These are phyloP conservation scores for Portevinia maculata DNA, from an alignment of 2,888 invertebrate genomes.

Conservation along the genomic window DNA sequence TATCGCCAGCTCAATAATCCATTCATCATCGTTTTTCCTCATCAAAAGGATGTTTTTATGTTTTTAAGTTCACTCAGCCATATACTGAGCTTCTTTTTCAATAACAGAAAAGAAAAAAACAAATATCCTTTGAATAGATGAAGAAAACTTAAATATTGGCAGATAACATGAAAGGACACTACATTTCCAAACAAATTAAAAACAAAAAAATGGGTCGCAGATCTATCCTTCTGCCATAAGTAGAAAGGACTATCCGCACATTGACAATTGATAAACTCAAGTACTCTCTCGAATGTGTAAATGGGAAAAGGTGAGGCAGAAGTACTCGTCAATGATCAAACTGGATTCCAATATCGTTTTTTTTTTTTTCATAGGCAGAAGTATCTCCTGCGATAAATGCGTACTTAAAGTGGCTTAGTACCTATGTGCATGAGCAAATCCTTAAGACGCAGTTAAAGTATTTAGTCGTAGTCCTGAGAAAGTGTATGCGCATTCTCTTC, in stretches of 20 bases:
- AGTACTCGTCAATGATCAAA: conserved; percentile 43
- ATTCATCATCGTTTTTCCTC: conserved; percentile 62
- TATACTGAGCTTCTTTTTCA: conserved; percentile 1
- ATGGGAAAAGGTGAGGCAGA: too few species aligned
- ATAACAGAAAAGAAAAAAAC: not conserved
- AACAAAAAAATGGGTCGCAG: conserved; percentile 32
- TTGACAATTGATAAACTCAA: conserved; percentile 45
- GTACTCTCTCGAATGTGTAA: conserved; percentile 25
- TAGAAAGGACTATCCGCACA: conserved; percentile 3
- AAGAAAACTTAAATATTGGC: conserved; percentile 68
- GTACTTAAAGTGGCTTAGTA: too few species aligned
- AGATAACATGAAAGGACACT: conserved; percentile 68
- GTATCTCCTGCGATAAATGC: conserved; percentile 42
- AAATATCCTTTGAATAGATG: conserved; percentile 34
- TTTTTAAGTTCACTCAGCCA: conserved; percentile 56
- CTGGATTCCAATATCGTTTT: conserved; percentile 45
- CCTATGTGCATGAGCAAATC: conserved; percentile 57
- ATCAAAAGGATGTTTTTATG: conserved; percentile 43
- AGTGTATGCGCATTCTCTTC: conserved; percentile 17
- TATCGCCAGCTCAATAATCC: conserved; percentile 70
- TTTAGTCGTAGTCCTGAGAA: conserved; percentile 57
- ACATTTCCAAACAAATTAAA: conserved; percentile 7
- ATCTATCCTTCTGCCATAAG: conserved; percentile 8
- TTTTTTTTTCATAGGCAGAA: not conserved
- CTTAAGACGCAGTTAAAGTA: conserved; percentile 20